These are phyloP conservation scores for Himalopsyche japonica DNA, from an alignment of 2,888 invertebrate genomes.

Conservation along the genomic window DNA sequence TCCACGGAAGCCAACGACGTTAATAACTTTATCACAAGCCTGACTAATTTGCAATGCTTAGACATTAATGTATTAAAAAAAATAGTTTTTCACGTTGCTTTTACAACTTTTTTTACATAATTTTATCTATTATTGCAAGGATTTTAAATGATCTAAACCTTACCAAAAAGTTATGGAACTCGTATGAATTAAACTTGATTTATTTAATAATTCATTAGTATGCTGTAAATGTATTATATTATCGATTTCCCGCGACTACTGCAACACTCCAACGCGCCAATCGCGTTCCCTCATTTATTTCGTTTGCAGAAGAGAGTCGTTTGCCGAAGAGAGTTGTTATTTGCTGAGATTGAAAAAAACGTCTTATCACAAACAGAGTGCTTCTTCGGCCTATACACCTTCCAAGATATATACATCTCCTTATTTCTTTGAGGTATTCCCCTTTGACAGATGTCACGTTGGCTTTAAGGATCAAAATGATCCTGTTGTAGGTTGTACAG, in stretches of 20 bases:
- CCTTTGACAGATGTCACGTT: background rate
- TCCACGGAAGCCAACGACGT: too few species aligned
- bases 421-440: background rate
- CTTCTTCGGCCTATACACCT: background rate
- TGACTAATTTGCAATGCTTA: too few species aligned
- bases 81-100: too few species aligned
- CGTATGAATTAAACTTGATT: too few species aligned
- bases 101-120: too few species aligned
- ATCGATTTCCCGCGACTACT: background rate
- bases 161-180: too few species aligned
- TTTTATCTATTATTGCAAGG: too few species aligned
- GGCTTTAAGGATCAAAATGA: background rate
- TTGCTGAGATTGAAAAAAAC: constrained; percentile 36
- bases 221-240: background rate
- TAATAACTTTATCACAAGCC: too few species aligned
- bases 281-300: constrained; percentile 3
- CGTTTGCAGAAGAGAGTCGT: background rate
- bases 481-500: background rate
- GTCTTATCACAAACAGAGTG: constrained; percentile 29
- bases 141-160: too few species aligned
- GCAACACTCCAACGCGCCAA: background rate
- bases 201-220: too few species aligned
- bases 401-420: background rate
- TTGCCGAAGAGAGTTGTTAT: constrained; percentile 5
- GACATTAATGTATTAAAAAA: too few species aligned